Percentiles rank a stretch among this genome's conserved stretches.
Evolutionary conservation across 2,797 vertebrate species (phyloP).

Genomic region (Aeoliscus strigatus): DNA sequence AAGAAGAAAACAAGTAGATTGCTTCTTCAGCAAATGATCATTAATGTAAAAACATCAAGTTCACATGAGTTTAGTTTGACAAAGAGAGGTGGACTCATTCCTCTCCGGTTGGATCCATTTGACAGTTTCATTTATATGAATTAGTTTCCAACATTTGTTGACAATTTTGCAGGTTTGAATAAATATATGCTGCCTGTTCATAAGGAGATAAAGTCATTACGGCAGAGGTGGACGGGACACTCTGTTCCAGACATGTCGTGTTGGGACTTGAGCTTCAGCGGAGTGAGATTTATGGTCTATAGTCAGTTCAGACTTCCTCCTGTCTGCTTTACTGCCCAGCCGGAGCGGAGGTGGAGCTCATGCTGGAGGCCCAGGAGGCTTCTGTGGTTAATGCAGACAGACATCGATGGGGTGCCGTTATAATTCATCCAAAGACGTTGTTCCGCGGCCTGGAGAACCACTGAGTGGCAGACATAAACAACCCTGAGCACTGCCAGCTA

Average conservation of each 20-base stretch:
- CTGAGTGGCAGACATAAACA: too few species aligned
- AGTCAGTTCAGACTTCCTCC: constrained; percentile 5
- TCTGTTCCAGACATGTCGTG: constrained; percentile 18
- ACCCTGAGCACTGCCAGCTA: too few species aligned
- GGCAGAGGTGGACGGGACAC: constrained; percentile 7
- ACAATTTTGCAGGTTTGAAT: not conserved
- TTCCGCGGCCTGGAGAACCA: too few species aligned
- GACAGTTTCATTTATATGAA: constrained; percentile 1
- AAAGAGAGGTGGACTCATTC: not conserved
- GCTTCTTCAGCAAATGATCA: too few species aligned
- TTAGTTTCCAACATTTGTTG: constrained; percentile 3
- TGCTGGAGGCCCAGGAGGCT: constrained; percentile 34
- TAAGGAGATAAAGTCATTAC: constrained; percentile 1
- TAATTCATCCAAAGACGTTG: too few species aligned
- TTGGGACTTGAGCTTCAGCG: constrained; percentile 22
- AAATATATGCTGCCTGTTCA: not conserved
- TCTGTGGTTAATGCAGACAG: constrained; percentile 31
- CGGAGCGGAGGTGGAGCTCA: constrained; percentile 35
- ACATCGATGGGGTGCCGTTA: constrained; percentile 6
- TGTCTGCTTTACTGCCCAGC: constrained; percentile 34
- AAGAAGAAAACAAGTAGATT: too few species aligned
- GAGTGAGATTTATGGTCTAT: constrained; percentile 36
- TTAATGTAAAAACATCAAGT: not conserved
- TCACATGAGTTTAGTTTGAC: not conserved
- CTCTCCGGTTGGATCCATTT: not conserved